A percentile compares a stretch with the other conserved stretches of the same genome.
These are phyloP conservation scores for Eudemis profundana DNA, from an alignment of 2,888 invertebrate genomes.

Conservation along the genomic window DNA sequence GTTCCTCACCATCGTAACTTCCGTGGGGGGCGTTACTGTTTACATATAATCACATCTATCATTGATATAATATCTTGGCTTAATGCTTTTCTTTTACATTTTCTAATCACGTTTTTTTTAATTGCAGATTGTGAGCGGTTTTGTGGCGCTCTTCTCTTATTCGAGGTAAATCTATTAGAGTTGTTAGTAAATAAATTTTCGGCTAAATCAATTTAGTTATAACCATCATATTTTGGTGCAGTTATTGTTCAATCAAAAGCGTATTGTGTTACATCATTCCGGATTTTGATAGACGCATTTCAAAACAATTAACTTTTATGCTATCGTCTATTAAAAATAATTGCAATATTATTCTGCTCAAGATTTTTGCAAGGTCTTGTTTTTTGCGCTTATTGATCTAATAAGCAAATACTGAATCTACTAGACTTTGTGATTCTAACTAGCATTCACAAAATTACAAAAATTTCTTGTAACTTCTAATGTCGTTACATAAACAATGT, in stretches of 20 bases:
- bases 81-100: slow-evolving; percentile 43
- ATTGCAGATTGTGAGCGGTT: slow-evolving; percentile 59
- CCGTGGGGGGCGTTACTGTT: slow-evolving; percentile 59
- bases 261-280: background rate
- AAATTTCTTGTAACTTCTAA: slow-evolving; percentile 8
- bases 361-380: slow-evolving; percentile 6
- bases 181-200: background rate
- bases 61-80: slow-evolving; percentile 44
- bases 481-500: slow-evolving; percentile 32
- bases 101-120: slow-evolving; percentile 49
- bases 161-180: slow-evolving; percentile 57
- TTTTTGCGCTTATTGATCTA: background rate
- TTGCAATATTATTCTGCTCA: background rate
- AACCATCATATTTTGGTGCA: background rate
- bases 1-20: slow-evolving; percentile 53
- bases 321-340: background rate
- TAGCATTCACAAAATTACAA: background rate
- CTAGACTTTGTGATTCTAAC: background rate
- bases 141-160: slow-evolving; percentile 55
- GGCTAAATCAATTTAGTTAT: background rate
- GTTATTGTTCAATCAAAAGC: background rate
- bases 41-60: slow-evolving; percentile 49
- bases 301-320: slow-evolving; percentile 4
- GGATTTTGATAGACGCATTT: background rate
- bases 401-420: background rate